Conservation (phyloP, 1,140 invertebrate genomes). For the Nasonia giraulti region DNA sequence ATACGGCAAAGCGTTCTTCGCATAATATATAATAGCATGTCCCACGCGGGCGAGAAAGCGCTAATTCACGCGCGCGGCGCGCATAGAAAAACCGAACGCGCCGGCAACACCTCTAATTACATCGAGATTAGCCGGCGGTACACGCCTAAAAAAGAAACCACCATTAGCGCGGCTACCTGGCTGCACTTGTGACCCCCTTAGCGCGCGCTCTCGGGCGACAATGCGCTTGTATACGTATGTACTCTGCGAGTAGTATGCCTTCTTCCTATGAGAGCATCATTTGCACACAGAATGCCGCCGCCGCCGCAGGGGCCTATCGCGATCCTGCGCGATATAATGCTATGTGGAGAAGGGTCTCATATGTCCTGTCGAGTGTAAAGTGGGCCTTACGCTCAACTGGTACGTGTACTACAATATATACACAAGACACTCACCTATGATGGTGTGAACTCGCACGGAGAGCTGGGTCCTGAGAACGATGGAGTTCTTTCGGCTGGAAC, state of each 20-base stretch:
- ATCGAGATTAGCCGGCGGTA: not conserved
- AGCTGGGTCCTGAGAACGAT: conserved; percentile 97
- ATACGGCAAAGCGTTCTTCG: no score
- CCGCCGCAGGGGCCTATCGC: not conserved
- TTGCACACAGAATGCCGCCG: conserved; percentile 14
- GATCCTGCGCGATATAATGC: not conserved
- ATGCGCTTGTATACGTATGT: conserved; percentile 13
- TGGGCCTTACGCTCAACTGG: not conserved
- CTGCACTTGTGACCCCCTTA: conserved; percentile 41
- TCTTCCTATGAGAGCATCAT: not conserved
- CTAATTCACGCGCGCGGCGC: not conserved
- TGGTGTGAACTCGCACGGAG: conserved; percentile 96
- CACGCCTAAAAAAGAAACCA: not conserved
- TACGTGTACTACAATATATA: not conserved
- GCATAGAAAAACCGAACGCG: not conserved
- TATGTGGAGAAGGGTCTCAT: not conserved
- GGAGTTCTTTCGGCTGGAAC: conserved; percentile 95
- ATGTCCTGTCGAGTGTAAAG: not conserved
- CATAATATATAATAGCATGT: no score
- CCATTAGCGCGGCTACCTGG: not conserved
- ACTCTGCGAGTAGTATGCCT: not conserved
- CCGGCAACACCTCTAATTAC: not conserved
- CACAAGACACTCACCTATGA: conserved; percentile 90
- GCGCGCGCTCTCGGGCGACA: not conserved
- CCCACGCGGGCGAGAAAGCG: conserved; percentile 13